Evolutionary conservation across 2,113 vertebrate species (phyloP).

Genomic region (Paracanthobrama guichenoti): DNA sequence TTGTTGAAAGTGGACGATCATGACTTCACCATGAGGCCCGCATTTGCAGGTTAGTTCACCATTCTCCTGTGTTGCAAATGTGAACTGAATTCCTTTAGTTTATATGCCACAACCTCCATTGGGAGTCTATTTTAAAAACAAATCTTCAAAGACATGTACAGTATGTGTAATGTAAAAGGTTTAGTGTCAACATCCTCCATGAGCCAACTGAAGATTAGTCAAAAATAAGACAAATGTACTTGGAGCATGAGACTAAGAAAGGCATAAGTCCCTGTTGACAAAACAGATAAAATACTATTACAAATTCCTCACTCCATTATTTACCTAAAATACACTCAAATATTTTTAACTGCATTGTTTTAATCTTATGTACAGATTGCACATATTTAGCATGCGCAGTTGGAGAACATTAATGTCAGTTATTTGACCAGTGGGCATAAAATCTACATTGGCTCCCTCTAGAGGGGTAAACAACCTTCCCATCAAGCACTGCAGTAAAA

Average conservation of each 20-base stretch:
- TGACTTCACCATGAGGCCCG: slow-evolving; percentile 94
- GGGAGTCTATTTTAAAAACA: background rate
- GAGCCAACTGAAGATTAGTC: background rate
- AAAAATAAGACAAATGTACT: background rate
- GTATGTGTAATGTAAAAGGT: background rate
- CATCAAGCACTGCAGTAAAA: slow-evolving; percentile 1
- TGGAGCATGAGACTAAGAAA: background rate
- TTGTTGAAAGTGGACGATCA: slow-evolving; percentile 90
- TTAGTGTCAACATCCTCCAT: background rate
- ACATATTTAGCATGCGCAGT: background rate
- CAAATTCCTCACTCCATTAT: background rate
- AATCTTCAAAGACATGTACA: background rate
- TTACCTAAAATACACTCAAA: background rate
- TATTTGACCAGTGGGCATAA: slow-evolving; percentile 4
- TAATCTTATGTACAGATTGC: background rate
- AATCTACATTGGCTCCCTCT: slow-evolving; percentile 43
- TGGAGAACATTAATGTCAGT: background rate
- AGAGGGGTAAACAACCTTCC: slow-evolving; percentile 28
- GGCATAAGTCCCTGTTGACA: background rate
- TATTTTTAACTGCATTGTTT: background rate
- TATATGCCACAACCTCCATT: background rate
- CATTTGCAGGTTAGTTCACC: slow-evolving; percentile 84
- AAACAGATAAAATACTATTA: background rate
- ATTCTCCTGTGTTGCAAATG: background rate
- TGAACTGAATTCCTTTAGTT: background rate